These are phyloP conservation scores for Patella caerulea DNA, from an alignment of 2,888 invertebrate species.

Conservation along the genomic window DNA sequence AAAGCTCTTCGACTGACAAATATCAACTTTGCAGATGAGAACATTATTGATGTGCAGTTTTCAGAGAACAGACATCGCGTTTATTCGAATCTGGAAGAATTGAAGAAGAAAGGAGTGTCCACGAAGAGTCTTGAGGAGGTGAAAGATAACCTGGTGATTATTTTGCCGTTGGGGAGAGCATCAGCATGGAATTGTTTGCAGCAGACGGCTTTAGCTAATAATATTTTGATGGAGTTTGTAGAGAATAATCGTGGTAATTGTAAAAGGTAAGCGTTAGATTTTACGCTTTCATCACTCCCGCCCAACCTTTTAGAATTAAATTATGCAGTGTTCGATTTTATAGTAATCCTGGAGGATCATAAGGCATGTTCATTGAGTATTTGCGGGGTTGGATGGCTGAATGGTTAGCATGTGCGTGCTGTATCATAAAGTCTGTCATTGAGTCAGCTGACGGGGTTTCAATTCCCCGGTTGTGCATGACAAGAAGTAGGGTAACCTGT, in stretches of 20 bases:
- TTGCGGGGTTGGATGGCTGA: no score
- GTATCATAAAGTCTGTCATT: no score
- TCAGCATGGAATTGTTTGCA: slow-evolving; percentile 3
- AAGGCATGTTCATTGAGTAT: no score
- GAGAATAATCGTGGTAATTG: neutral
- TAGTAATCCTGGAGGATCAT: no score
- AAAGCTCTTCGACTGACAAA: neutral
- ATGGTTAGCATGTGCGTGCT: no score
- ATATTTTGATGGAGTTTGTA: neutral
- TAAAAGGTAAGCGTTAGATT: no score
- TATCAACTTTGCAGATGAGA: neutral
- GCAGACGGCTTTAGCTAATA: neutral
- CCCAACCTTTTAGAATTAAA: no score
- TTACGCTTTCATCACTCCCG: no score
- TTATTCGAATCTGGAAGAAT: neutral
- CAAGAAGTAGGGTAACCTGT: no score
- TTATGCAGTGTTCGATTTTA: no score
- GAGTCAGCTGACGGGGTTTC: no score
- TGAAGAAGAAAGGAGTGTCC: neutral
- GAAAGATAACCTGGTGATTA: neutral
- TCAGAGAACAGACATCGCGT: neutral
- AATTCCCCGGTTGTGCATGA: no score
- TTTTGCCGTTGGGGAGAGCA: neutral
- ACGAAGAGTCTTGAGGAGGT: neutral
- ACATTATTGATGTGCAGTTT: neutral